Base-by-base conservation (phyloP, 1,140 invertebrate species). In the Penaeus japonicus region DNA sequence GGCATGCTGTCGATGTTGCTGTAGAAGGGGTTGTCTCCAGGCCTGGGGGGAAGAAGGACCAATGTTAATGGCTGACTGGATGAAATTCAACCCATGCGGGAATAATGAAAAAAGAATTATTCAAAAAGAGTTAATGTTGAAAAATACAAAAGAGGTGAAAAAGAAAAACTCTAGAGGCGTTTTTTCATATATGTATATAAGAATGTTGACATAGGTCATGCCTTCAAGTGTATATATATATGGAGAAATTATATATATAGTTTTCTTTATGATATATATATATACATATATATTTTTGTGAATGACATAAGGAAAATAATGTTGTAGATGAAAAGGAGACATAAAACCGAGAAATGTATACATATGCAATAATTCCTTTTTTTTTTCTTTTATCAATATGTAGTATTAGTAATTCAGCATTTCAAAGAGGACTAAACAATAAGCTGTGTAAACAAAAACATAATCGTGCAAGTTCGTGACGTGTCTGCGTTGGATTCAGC, bases 1-100 rank as follows among this genome's bases (percentile, higher is more conserved):
- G 99, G 98, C 97, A 99, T 99, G 92, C 98, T 99, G 95, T 99
- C 98, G 93, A 99, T 99, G 93, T 97, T 98, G 92, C 97, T 99
- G 95, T 99, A 99, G 94, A 99, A 99, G 18, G 98, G 97, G 94
- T 99, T 99, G 93, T 99, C 97, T 89, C 97, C 80, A 35, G 91
- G 86, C 87, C 91, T 86, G 65, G 17, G 78, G 86, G 81, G 24
- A 77, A 57, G 81, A 65, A 35, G 55, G 39, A 35, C 65, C 32
- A 84, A 47, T 80, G n/a, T 22, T 47, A 39, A 10, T 27, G 53
- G 30, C 78, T 85, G 78, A 54, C 1, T 47, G 47, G 47, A 12
- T 47, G 47, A 15, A 47, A 47, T 7, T 47, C 47, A 47, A 10
- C 47, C 47, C 47, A 15, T 47, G 47, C 47, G 47, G 47, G 30